These are phyloP conservation scores for Platycercus adscitus DNA, from an alignment of 2,113 vertebrate genomes.

Conservation along the genomic window DNA sequence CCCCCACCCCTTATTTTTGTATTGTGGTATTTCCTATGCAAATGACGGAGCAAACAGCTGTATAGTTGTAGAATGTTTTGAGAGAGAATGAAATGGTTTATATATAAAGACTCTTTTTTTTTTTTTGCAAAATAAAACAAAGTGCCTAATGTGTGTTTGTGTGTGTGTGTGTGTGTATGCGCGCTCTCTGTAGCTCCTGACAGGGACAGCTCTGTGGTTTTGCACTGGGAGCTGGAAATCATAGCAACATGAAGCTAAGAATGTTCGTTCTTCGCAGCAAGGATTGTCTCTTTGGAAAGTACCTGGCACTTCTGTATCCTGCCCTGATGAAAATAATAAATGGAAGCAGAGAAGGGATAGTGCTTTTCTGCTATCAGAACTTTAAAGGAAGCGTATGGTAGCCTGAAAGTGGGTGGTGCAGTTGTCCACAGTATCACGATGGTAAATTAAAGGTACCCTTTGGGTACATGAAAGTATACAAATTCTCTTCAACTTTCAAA, in stretches of 20 bases:
- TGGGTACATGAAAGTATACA: background rate
- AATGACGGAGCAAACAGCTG: conserved; percentile 83
- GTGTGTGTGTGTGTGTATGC: background rate
- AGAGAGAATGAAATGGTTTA: conserved; percentile 83
- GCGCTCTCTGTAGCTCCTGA: background rate
- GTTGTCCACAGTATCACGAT: background rate
- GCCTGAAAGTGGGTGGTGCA: background rate
- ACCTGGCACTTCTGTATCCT: background rate
- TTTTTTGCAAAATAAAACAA: conserved; percentile 82
- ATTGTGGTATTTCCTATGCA: conserved; percentile 86
- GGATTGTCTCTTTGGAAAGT: conserved; percentile 4
- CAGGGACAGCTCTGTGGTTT: background rate
- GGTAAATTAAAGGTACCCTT: background rate
- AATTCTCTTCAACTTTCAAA: background rate
- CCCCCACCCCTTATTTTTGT: conserved; percentile 80
- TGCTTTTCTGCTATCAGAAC: background rate
- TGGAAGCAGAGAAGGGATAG: background rate
- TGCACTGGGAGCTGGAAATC: background rate
- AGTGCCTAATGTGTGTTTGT: conserved; percentile 78
- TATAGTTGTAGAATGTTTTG: conserved; percentile 82
- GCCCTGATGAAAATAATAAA: background rate
- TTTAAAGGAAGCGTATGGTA: background rate
- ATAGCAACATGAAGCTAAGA: background rate
- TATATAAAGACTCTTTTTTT: conserved; percentile 78
- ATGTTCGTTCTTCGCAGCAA: background rate